phyloP scores from a whole-genome alignment of 2,797 vertebrate species.

The Notolabrus celidotus region DNA sequence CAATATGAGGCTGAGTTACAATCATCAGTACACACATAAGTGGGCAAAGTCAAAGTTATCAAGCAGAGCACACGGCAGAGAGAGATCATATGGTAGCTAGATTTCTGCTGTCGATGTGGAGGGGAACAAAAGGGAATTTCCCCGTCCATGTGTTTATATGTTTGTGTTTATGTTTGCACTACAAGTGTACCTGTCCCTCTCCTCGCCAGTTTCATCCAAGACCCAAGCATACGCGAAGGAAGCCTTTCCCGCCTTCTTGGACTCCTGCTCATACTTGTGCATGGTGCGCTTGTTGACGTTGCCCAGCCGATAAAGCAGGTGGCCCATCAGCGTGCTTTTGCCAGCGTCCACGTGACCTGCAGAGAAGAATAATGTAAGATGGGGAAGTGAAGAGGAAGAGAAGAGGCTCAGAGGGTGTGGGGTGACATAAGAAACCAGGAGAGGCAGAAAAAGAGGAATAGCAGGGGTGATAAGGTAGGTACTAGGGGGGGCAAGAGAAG shows the following conservation, averaged over 20 bases:
- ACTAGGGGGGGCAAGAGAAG: constrained; percentile 11
- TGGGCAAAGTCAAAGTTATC: constrained; percentile 1
- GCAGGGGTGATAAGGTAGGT: constrained; percentile 61
- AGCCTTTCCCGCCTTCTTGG: constrained; percentile 98
- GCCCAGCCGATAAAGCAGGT: constrained; percentile 95
- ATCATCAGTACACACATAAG: too few relatives aligned
- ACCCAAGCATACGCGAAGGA: constrained; percentile 99
- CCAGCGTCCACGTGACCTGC: constrained; percentile 98
- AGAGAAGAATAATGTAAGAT: neutral
- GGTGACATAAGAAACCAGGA: neutral
- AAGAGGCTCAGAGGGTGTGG: neutral
- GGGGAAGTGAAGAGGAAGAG: neutral
- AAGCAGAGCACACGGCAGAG: neutral
- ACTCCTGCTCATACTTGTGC: constrained; percentile 99
- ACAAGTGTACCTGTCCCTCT: constrained; percentile 92
- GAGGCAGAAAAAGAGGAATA: constrained; percentile 37
- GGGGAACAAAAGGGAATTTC: neutral
- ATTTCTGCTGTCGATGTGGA: neutral
- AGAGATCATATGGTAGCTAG: neutral
- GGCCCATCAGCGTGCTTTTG: constrained; percentile 99
- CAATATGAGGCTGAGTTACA: too few relatives aligned
- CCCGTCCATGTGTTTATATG: neutral
- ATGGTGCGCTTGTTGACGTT: constrained; percentile 98
- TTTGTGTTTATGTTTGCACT: neutral
- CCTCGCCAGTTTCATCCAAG: constrained; percentile 98